Conservation (phyloP, 2,113 vertebrate species). For the Mormyrus iriodes region DNA sequence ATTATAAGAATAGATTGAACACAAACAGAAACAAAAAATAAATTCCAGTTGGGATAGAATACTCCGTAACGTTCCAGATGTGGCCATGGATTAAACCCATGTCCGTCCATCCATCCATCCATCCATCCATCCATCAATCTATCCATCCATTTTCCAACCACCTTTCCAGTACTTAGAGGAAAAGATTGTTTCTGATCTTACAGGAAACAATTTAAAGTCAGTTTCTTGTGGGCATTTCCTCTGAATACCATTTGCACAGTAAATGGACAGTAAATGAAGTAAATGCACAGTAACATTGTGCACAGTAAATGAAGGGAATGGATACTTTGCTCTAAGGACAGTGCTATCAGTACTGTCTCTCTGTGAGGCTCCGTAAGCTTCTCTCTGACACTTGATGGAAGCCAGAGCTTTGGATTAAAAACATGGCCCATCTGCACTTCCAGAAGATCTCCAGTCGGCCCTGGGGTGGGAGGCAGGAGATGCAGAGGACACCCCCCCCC, state of each 20-base stretch:
- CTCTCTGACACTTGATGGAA: neutral
- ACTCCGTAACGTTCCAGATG: neutral
- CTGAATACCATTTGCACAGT: too few species aligned
- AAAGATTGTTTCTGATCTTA: neutral
- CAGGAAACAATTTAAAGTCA: neutral
- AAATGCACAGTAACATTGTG: too few species aligned
- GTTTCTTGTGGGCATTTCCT: neutral
- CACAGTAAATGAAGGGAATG: neutral
- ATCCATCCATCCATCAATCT: neutral
- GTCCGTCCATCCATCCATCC: neutral
- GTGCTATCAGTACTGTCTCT: neutral
- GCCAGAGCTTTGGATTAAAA: neutral
- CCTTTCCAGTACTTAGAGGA: neutral
- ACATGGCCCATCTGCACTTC: neutral
- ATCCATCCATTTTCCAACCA: neutral
- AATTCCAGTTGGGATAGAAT: neutral
- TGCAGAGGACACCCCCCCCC: constrained; percentile 35
- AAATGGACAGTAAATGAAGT: neutral
- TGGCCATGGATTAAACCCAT: neutral
- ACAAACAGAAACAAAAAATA: neutral
- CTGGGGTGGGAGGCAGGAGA: constrained; percentile 29
- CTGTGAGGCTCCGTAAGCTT: neutral
- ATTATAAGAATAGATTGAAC: neutral
- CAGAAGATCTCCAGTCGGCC: neutral
- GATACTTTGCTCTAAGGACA: neutral